These are phyloP conservation scores for Catajapyx aquilonaris DNA, from an alignment of 1,140 invertebrate species.

Conservation along the genomic window DNA sequence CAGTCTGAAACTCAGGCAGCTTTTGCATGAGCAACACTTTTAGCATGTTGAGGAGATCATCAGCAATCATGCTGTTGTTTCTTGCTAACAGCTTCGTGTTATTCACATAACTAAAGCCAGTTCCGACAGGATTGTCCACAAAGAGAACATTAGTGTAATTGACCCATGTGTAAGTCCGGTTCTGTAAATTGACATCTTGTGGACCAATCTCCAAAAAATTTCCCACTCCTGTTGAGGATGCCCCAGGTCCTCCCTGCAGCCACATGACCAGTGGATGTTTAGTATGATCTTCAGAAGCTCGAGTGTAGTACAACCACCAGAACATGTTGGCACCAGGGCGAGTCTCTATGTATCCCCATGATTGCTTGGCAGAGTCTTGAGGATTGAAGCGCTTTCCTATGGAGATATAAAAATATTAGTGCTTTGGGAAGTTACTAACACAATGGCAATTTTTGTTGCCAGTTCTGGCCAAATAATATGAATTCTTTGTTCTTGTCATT, in stretches of 20 bases:
- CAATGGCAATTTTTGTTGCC: too few species aligned
- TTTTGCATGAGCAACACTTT: slow-evolving; percentile 35
- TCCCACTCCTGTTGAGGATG: slow-evolving; percentile 22
- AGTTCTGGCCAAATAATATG: too few species aligned
- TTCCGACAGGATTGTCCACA: slow-evolving; percentile 71
- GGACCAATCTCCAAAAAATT: slow-evolving; percentile 26
- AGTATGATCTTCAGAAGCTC: slow-evolving; percentile 26
- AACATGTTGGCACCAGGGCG: slow-evolving; percentile 52
- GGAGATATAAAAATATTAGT: too few species aligned
- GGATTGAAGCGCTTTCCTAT: too few species aligned
- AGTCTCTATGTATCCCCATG: slow-evolving; percentile 44
- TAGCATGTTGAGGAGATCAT: slow-evolving; percentile 52
- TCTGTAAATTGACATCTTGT: slow-evolving; percentile 18
- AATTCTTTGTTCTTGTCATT: too few species aligned
- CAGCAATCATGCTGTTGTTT: slow-evolving; percentile 48
- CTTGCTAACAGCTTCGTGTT: slow-evolving; percentile 27
- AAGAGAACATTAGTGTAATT: slow-evolving; percentile 59
- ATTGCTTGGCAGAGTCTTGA: too few species aligned
- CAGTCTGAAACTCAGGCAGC: slow-evolving; percentile 38
- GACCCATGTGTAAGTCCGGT: slow-evolving; percentile 31
- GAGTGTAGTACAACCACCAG: slow-evolving; percentile 60
- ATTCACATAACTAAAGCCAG: slow-evolving; percentile 70
- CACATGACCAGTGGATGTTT: slow-evolving; percentile 48
- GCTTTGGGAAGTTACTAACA: too few species aligned
- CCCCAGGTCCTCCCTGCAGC: slow-evolving; percentile 32